Conservation (phyloP, 2,797 vertebrate genomes). For the Pipistrellus pipistrellus region DNA sequence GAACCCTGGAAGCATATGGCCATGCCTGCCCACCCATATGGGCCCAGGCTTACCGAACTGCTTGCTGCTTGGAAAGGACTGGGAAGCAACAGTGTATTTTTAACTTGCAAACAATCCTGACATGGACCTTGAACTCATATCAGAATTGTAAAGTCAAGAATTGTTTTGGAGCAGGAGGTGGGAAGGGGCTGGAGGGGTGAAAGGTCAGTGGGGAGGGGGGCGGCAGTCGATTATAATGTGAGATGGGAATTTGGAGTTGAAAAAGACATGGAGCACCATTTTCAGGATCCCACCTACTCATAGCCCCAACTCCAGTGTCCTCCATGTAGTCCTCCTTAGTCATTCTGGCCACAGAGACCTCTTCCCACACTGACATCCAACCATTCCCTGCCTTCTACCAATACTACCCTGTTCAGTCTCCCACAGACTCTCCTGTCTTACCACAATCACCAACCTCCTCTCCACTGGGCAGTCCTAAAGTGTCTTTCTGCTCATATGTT, state of each 20-base stretch:
- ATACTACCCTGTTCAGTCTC: fast-evolving
- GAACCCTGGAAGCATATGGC: fast-evolving
- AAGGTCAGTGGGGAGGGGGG: neutral
- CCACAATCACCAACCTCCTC: neutral
- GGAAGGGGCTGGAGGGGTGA: neutral
- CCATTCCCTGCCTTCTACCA: neutral
- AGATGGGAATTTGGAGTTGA: neutral
- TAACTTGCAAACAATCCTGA: neutral
- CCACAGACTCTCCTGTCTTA: neutral
- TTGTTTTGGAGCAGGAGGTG: neutral
- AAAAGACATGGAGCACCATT: neutral
- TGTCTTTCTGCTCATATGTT: neutral
- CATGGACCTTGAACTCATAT: neutral
- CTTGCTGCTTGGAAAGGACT: neutral
- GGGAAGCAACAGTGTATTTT: neutral
- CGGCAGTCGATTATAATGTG: neutral
- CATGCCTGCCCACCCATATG: neutral
- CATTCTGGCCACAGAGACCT: neutral
- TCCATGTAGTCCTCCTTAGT: neutral
- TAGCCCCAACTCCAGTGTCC: fast-evolving
- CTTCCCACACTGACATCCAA: neutral
- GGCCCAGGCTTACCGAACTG: neutral
- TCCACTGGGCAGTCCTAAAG: neutral
- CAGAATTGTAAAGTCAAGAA: neutral
- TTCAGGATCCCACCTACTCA: neutral